Evolutionary conservation across 1,140 invertebrate genomes (phyloP).

Genomic region (Chironomus tepperi): DNA sequence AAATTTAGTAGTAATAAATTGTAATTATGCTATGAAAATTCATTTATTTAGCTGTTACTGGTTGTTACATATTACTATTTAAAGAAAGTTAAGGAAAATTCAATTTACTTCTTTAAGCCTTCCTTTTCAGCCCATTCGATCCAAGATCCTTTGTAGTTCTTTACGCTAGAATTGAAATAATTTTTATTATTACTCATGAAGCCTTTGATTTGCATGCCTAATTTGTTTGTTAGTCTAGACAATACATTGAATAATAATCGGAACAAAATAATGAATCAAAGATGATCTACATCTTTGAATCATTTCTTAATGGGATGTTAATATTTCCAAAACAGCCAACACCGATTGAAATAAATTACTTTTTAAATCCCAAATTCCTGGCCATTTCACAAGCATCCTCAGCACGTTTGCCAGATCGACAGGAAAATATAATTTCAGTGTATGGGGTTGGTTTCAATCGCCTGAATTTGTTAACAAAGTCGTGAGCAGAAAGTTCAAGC

Average conservation of each 20-base stretch:
- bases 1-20: not conserved
- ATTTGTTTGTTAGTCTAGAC: not conserved
- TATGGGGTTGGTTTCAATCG: constrained; percentile 45
- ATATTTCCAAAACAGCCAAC: not conserved
- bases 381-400: constrained; percentile 47
- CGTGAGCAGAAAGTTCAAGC: constrained; percentile 29
- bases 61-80: not conserved
- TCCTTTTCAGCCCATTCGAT: constrained; percentile 50
- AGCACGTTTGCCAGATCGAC: constrained; percentile 50
- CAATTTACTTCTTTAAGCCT: not conserved
- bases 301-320: too few relatives aligned
- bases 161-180: constrained; percentile 58
- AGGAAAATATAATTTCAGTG: constrained; percentile 52
- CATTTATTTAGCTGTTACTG: not conserved
- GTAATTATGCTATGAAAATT: not conserved
- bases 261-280: too few relatives aligned
- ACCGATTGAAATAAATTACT: constrained; percentile 41
- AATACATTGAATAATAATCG: not conserved
- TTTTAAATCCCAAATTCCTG: constrained; percentile 48
- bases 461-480: constrained; percentile 39
- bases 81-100: not conserved
- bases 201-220: too few relatives aligned
- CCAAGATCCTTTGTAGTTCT: constrained; percentile 83
- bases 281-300: too few relatives aligned
- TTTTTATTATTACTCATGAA: too few relatives aligned